These are phyloP conservation scores for Dufourea novaeangliae DNA, from an alignment of 1,140 invertebrate genomes.

Conservation along the genomic window DNA sequence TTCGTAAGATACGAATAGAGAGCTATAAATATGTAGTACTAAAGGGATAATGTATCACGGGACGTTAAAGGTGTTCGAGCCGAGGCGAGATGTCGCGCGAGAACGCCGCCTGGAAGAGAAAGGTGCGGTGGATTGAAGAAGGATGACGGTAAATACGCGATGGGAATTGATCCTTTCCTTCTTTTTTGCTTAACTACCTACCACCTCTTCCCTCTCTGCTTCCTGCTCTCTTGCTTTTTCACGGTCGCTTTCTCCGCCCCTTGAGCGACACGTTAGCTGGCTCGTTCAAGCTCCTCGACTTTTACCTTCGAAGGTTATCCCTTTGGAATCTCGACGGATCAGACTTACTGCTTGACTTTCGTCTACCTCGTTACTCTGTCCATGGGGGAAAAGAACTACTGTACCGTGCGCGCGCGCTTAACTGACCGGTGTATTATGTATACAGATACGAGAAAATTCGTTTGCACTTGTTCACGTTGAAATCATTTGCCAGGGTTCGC, in stretches of 20 bases:
- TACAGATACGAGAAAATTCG: constrained; percentile 33
- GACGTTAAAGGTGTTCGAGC: neutral
- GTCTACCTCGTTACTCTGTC: too few species aligned
- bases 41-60: constrained; percentile 10
- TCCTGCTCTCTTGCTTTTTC: neutral
- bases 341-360: constrained; percentile 22
- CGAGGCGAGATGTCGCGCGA: constrained; percentile 2
- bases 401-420: too few species aligned
- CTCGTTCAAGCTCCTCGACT: neutral
- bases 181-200: neutral
- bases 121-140: neutral
- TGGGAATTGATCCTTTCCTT: neutral
- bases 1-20: neutral
- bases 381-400: neutral
- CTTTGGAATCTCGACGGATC: constrained; percentile 35
- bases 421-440: too few species aligned
- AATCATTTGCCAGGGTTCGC: neutral
- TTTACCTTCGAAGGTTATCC: neutral
- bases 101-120: neutral
- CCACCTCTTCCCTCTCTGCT: neutral
- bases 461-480: neutral
- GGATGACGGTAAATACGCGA: neutral
- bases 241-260: too few species aligned
- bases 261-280: neutral
- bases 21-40: neutral